Evolutionary conservation across 92 coral and sea anemone species (phyloP), one percentile per base, ranked within the genome.

Genomic region (Metridium senile): DNA sequence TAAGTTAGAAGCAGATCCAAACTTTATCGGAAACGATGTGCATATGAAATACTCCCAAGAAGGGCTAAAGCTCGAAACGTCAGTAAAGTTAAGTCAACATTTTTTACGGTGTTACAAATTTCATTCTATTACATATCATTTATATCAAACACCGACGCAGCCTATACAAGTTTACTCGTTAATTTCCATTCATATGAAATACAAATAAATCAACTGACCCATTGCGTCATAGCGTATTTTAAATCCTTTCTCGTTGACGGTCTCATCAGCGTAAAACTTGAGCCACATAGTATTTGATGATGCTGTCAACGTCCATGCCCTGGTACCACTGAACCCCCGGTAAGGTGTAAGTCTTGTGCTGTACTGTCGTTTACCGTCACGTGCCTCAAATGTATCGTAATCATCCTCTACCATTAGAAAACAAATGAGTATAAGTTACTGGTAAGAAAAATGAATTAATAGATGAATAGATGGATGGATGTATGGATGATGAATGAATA

Each of bases 231-330:
- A 91, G 11, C 64, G 80, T 17, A 91, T 78, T 47, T 82, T 91
- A 49, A 91, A 91, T 8, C 97, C 97, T 58, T 61, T 33, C 0
- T 51, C 32, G n/a, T 8, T 66, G 17, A 78, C 76, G 26, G 84
- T 70, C 0, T 7, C 19, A 58, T 91, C 97, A 0, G 91, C 53
- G 23, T 18, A 16, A 58, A 91, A 91, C 57, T 73, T 63, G 34
- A 91, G 81, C 97, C 93, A 91, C 91, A 91, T 88, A 51, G 74
- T 51, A 59, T 91, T 91, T 29, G 89, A 54, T 0, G 89, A 68
- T 8, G 97, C 93, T 1, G 79, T 82, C 26, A 85, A 68, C 6
- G 70, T 39, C 26, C 20, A 0, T 22, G 35, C 54, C 17, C 45
- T 56, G n/a, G 62, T 84, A 0, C 97, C 97, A 49, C 74, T 74